Evolutionary conservation across 1,140 invertebrate genomes (phyloP), one percentile per base, ranked within the genome.

Genomic region (Uloborus diversus): DNA sequence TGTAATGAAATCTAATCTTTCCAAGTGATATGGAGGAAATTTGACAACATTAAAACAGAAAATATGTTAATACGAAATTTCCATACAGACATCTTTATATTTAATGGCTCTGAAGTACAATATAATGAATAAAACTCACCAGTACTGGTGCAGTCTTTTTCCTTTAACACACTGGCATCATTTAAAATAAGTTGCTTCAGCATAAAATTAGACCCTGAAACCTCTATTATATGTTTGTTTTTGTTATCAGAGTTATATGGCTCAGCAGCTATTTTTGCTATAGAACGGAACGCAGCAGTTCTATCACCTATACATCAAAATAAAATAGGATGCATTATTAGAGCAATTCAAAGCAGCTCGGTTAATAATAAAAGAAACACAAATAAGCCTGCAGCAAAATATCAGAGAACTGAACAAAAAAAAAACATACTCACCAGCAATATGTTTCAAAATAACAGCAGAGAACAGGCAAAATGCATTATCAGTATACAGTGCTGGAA

Each of bases 111-210:
- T n/a, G n/a, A n/a, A n/a, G n/a, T n/a, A n/a, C n/a, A n/a, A n/a
- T n/a, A n/a, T n/a, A n/a, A n/a, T n/a, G n/a, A n/a, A n/a, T n/a
- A n/a, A n/a, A 28, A 62, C 30, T 62, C 37, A 62, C 59, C n/a
- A 59, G 37, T 42, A 53, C 20, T 20, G 7, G 49, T 33, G 61
- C 30, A 33, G 30, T 47, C n/a, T 20, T 17, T 35, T 35, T 61
- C 23, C 17, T 17, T 14, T 49, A 88, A 85, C 1, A 86, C 84
- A 65, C 89, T 88, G 7, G 37, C 7, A 82, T 95, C 93, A 66
- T 91, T 86, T 65, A 90, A 87, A 20, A 94, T 90, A 17, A 96
- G 86, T 86, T 94, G 94, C 82, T 96, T 96, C 3, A 96, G 84
- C 37, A 91, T 90, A 88, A 93, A 90, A 85, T 95, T 93, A 73